Evolutionary conservation across 2,888 invertebrate species (phyloP), one percentile per base, ranked within the genome.

Genomic region (Cancer borealis): DNA sequence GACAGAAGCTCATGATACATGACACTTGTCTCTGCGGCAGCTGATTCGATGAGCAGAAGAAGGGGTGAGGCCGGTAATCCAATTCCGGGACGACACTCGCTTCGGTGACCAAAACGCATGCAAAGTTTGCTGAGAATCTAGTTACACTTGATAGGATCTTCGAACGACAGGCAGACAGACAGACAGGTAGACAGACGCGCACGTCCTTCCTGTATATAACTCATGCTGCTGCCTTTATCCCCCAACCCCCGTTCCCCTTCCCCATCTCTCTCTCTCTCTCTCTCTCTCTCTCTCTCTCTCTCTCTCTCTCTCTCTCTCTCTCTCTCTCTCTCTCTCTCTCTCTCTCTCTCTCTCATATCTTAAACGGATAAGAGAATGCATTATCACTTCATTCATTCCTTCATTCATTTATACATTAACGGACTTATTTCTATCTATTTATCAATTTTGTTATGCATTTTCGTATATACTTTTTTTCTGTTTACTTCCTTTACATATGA

Each of bases 291-390:
- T 66, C 66, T 21, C n/a, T 66, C 66, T 66, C 66, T 66, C 54
- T 54, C 54, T 54, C 54, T 54, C 54, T 54, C 54, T 54, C 54
- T 54, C 54, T 54, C 54, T 54, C 54, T 66, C n/a, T 66, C 21
- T 66, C n/a, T 66, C n/a, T 66, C n/a, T 66, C 66, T 66, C n/a
- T 66, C n/a, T 66, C n/a, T 66, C n/a, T 66, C 66, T 66, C n/a
- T 14, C n/a, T 66, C 66, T 14, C 66, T 2, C n/a, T 66, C n/a
- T 66, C 17, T 66, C n/a, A 21, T 66, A 21, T n/a, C 73, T 73
- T 73, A n/a, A 73, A 73, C n/a, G 21, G 73, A n/a, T 3, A 73
- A 21, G 26, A 21, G 39, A 39, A 39, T 0, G n/a, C 73, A 73
- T 73, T 26, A 73, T 3, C 73, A 26, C 0, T 73, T 73, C 3